Evolutionary conservation across 2,113 vertebrate species (phyloP).

Genomic region (Lophochroa leadbeateri): DNA sequence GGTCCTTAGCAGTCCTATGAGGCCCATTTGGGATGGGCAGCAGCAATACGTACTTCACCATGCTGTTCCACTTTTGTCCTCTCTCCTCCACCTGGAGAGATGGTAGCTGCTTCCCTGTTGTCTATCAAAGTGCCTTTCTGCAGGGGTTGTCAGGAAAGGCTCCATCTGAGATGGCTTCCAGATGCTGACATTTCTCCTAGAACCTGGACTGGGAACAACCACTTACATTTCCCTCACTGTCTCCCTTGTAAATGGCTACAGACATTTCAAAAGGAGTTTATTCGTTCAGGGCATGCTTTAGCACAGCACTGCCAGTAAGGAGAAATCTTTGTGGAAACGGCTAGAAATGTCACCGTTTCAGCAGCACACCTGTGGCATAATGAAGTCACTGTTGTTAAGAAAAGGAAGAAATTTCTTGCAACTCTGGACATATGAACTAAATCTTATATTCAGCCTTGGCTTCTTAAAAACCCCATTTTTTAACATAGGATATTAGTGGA

Average conservation of each 20-base stretch:
- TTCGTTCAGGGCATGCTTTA: not conserved
- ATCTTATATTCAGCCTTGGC: not conserved
- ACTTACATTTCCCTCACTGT: not conserved
- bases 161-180: not conserved
- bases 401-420: constrained; percentile 37
- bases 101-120: not conserved
- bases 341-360: constrained; percentile 35
- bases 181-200: not conserved
- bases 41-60: fast-evolving
- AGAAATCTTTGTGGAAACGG: constrained; percentile 17
- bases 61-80: not conserved
- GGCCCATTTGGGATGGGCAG: not conserved
- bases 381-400: constrained; percentile 27
- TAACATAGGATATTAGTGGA: not conserved
- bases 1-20: not conserved
- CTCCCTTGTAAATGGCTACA: not conserved
- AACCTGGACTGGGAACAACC: not conserved
- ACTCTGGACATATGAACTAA: not conserved
- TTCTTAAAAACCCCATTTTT: not conserved
- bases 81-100: not conserved
- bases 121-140: not conserved
- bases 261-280: not conserved
- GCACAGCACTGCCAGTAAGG: not conserved
- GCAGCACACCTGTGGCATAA: constrained; percentile 38
- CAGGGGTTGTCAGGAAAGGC: not conserved